These are phyloP conservation scores for Ataeniobius toweri DNA, from an alignment of 2,797 vertebrate species.

Conservation along the genomic window DNA sequence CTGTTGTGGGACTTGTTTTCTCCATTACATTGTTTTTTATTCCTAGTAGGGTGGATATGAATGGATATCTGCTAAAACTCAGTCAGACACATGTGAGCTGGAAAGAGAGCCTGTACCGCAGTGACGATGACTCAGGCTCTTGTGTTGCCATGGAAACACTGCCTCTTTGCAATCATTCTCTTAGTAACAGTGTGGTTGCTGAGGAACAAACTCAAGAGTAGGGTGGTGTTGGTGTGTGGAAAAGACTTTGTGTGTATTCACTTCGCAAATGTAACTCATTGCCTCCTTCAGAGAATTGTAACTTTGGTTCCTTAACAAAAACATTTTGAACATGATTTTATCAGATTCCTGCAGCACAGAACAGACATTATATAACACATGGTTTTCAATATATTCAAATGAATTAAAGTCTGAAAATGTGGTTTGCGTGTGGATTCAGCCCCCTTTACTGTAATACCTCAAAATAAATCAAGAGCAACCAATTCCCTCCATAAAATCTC, in stretches of 20 bases:
- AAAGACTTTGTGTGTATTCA: constrained; percentile 18
- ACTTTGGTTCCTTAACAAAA: constrained; percentile 22
- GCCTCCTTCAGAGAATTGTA: constrained; percentile 13
- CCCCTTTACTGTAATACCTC: neutral
- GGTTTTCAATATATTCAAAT: too few relatives aligned
- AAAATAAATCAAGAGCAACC: neutral
- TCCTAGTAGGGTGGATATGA: neutral
- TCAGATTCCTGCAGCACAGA: neutral
- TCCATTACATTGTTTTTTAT: neutral
- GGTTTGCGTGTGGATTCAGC: neutral
- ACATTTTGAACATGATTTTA: neutral
- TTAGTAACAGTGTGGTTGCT: constrained; percentile 88
- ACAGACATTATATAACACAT: neutral
- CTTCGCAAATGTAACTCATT: constrained; percentile 16
- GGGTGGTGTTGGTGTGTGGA: constrained; percentile 35
- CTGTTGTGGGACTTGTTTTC: neutral
- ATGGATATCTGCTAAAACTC: constrained; percentile 34
- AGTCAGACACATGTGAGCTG: constrained; percentile 39
- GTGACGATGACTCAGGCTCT: constrained; percentile 88
- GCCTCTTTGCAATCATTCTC: constrained; percentile 89
- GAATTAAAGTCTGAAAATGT: neutral
- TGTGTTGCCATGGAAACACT: constrained; percentile 86
- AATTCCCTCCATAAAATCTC: too few relatives aligned
- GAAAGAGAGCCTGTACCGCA: constrained; percentile 73
- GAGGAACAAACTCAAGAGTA: constrained; percentile 77